Evolutionary conservation across 2,113 vertebrate genomes (phyloP), one percentile per base, ranked within the genome.

Genomic region (Larimichthys polyactis): DNA sequence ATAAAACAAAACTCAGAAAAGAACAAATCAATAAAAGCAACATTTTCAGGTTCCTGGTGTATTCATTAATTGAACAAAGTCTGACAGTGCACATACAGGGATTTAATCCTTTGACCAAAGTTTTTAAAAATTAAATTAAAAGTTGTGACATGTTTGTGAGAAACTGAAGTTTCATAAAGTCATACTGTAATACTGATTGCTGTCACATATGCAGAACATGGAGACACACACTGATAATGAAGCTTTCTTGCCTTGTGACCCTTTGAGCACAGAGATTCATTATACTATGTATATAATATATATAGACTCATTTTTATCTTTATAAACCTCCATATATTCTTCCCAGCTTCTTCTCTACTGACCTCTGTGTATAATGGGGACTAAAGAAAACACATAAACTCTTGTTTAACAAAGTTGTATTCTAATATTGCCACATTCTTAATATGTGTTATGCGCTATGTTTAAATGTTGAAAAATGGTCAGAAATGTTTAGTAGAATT

Each of bases 81-180:
- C 68, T 71, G 20, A 24, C 14, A 55, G 32, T 46, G 27, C 55
- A 49, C 24, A 62, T 12, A 70, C 6, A 57, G 15, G 20, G 44
- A 36, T 75, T 66, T 60, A 4, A 66, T 66, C 44, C 22, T 81
- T 82, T 78, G 44, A 85, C 57, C 68, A 64, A 29, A 20, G 6
- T 10, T 27, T 72, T 78, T 63, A 24, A 27, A 20, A n/a, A 19
- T 54, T n/a, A n/a, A 20, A 54, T 54, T 10, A 20, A 54, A n/a
- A 10, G 20, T 54, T 54, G n/a, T 54, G 57, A 63, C 57, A 63
- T 11, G 15, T 55, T 75, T 3, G 0, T 19, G 15, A 71, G 48
- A 32, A 0, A 48, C 22, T 16, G 3, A 65, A 20, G 49, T 64
- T 49, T 69, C 8, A 48, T 10, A 68, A 63, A 74, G 48, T 64